These are phyloP conservation scores for Alaudala cheleensis DNA, from an alignment of 2,113 vertebrate genomes.

Conservation along the genomic window DNA sequence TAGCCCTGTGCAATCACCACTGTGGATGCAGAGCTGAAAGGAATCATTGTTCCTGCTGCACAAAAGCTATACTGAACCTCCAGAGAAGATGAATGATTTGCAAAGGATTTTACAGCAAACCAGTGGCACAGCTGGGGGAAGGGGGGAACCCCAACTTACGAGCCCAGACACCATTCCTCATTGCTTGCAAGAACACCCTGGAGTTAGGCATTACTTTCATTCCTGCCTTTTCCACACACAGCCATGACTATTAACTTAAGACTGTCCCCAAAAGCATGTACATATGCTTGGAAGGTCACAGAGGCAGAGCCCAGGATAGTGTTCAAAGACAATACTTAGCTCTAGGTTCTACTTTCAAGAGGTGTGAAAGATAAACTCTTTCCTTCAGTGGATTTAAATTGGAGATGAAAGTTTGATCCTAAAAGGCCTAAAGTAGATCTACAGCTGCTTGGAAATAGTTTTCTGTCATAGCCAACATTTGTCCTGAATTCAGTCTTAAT, in stretches of 20 bases:
- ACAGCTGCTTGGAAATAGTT: neutral
- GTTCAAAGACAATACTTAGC: neutral
- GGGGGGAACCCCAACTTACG: accelerated
- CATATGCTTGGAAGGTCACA: neutral
- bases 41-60: slow-evolving; percentile 4
- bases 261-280: neutral
- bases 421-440: neutral
- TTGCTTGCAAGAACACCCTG: neutral
- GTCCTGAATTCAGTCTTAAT: neutral
- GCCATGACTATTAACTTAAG: neutral
- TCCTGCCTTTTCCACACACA: neutral
- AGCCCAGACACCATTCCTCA: neutral
- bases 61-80: slow-evolving; percentile 3
- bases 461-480: neutral
- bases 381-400: neutral
- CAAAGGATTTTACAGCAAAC: neutral
- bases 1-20: neutral
- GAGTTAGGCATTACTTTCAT: neutral
- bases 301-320: neutral
- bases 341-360: neutral
- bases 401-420: neutral
- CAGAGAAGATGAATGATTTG: slow-evolving; percentile 17
- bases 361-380: neutral
- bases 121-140: neutral
- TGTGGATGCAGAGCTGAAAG: neutral